phyloP scores from a whole-genome alignment of 2,888 invertebrate genomes.

The Pyrocoelia pectoralis region DNA sequence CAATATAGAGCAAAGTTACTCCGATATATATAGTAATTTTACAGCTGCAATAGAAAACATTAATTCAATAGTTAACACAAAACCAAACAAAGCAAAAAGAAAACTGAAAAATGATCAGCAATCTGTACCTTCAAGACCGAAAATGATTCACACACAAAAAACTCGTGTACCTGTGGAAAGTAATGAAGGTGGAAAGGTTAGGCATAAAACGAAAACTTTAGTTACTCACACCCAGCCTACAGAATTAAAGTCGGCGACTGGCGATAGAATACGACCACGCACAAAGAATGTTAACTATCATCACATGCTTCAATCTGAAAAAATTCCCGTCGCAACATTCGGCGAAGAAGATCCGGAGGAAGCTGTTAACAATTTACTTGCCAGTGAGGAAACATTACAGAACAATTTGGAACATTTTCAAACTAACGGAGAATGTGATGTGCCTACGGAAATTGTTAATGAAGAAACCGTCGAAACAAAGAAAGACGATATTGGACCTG shows the following conservation, averaged over 20 bases:
- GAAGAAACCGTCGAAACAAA: conserved; percentile 51
- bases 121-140: conserved; percentile 66
- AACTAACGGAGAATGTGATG: conserved; percentile 48
- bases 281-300: conserved; percentile 73
- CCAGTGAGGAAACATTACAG: conserved; percentile 39
- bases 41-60: conserved; percentile 62
- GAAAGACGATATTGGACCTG: conserved; percentile 35
- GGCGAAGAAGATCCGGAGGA: conserved; percentile 52
- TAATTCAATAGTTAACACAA: conserved; percentile 57
- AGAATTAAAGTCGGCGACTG: conserved; percentile 58
- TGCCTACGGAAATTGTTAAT: conserved; percentile 50
- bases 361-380: conserved; percentile 48
- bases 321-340: conserved; percentile 64
- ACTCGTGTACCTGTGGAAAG: conserved; percentile 64
- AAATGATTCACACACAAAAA: conserved; percentile 82
- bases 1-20: conserved; percentile 57
- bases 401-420: conserved; percentile 50
- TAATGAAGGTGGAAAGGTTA: conserved; percentile 62
- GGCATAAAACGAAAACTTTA: conserved; percentile 67
- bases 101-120: conserved; percentile 51
- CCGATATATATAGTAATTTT: conserved; percentile 61
- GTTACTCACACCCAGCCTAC: conserved; percentile 64
- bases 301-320: conserved; percentile 62
- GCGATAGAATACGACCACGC: conserved; percentile 65
- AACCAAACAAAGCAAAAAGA: conserved; percentile 46